Base-by-base conservation (phyloP, 2,888 invertebrate species). In the Galerucella calmariensis region DNA sequence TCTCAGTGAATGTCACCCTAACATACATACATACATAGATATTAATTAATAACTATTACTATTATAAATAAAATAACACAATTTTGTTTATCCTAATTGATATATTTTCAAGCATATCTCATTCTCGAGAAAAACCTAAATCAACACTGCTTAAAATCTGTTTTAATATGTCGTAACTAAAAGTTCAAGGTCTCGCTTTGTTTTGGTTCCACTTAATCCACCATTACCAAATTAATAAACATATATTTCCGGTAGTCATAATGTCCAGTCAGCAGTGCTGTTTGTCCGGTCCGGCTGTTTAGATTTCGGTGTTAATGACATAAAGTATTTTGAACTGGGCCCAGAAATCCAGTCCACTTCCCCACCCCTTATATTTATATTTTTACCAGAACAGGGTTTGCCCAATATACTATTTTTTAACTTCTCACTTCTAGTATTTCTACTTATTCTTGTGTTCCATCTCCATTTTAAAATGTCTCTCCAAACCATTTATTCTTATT, bases 261-360 rank as follows among this genome's bases (percentile, higher is more conserved):
- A 35, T 61, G 61, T 27, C n/a, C 35, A 35, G 58, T 41, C 27
- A 61, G 35, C 35, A 35, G 9, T 65, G 63, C 11, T 65, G 67
- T 67, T 67, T 41, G 46, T 51, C 20, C 72, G 35, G 72, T 56
- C 69, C 59, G n/a, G 27, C 51, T 58, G 72, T 72, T 72, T 71
- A 70, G 58, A 67, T 73, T 66, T 73, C 35, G 65, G 71, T 73
- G 77, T 73, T 79, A 77, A 79, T 78, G 77, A 76, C 78, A 77
- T 73, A 67, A 67, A 62, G 77, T 76, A 76, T 78, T 78, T 79
- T 77, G 77, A 78, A 79, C 77, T 76, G 78, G 46, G 53, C 65
- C 70, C 65, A 63, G 62, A 65, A 58, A 61, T 61, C 48, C 69
- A 69, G 65, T 65, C 44, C 53, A 35, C 46, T 27, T 27, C 63